A percentile compares a stretch with the other conserved stretches of the same genome.
Evolutionary conservation across 1,140 invertebrate genomes (phyloP).

Genomic region (Nephila pilipes): DNA sequence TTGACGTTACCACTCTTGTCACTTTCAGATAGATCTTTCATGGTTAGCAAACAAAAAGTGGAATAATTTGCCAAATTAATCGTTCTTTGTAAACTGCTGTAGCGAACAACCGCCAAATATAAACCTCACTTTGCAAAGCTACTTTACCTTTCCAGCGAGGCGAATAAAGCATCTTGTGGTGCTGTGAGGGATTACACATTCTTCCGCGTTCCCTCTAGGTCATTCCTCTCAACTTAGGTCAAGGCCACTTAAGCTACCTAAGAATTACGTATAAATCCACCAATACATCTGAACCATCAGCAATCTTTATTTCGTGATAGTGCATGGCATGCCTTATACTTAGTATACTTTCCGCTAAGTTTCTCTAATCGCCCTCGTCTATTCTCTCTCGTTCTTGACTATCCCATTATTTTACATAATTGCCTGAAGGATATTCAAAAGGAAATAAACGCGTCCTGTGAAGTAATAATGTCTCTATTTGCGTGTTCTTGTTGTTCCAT

Average conservation of each 20-base stretch:
- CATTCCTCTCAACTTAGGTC: constrained; percentile 53
- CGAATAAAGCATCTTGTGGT: constrained; percentile 13
- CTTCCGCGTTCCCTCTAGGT: constrained; percentile 63
- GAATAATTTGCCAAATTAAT: neutral
- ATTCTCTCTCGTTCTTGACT: neutral
- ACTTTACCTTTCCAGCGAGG: neutral
- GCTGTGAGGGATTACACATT: constrained; percentile 6
- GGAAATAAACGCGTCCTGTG: neutral
- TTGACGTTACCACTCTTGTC: too few species aligned
- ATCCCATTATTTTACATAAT: neutral
- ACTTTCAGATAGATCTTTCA: too few species aligned
- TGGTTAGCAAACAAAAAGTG: too few species aligned
- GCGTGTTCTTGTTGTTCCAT: neutral
- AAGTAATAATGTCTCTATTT: neutral
- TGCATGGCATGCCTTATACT: neutral
- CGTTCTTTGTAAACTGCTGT: neutral
- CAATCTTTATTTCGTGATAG: neutral
- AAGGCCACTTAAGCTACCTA: constrained; percentile 52
- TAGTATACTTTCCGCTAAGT: neutral
- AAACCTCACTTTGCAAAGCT: neutral
- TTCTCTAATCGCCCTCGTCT: neutral
- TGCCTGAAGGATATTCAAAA: neutral
- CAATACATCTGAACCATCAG: neutral
- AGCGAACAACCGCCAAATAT: constrained; percentile 17
- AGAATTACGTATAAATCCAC: constrained; percentile 18